Conservation (phyloP, 1,140 invertebrate species). For the Ips typographus region DNA sequence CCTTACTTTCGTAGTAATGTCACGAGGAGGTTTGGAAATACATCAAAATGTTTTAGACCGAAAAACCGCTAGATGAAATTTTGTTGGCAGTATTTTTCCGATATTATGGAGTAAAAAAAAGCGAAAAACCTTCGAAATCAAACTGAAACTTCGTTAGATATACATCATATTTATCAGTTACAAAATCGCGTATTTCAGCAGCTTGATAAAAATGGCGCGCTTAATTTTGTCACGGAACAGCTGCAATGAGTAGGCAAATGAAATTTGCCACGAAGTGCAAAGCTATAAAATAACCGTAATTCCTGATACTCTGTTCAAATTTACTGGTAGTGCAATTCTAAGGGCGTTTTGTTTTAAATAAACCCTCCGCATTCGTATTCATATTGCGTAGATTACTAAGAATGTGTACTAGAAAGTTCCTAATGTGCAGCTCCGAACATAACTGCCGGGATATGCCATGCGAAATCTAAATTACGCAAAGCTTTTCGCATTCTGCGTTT, state of each 20-base stretch:
- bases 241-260: conserved; percentile 43
- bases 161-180: conserved; percentile 36
- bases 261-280: conserved; percentile 47
- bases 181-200: conserved; percentile 28
- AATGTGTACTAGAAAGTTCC: conserved; percentile 51
- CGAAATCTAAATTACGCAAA: conserved; percentile 25
- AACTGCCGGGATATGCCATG: conserved; percentile 44
- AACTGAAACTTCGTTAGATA: conserved; percentile 24
- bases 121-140: conserved; percentile 15
- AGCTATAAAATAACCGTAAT: conserved; percentile 51
- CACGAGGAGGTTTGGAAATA: no score
- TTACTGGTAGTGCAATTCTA: conserved; percentile 47
- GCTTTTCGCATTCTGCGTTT: conserved; percentile 23
- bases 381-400: conserved; percentile 53
- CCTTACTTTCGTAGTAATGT: background rate
- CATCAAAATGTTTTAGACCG: no score
- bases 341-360: conserved; percentile 48
- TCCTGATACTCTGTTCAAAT: conserved; percentile 49
- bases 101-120: background rate
- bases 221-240: conserved; percentile 34
- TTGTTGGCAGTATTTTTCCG: background rate
- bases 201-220: conserved; percentile 33
- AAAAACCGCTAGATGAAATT: no score
- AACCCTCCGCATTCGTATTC: conserved; percentile 50
- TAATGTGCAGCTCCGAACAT: conserved; percentile 46